Evolutionary conservation across 64 coral and sea anemone species (phyloP).

Genomic region (Montipora capricornis): DNA sequence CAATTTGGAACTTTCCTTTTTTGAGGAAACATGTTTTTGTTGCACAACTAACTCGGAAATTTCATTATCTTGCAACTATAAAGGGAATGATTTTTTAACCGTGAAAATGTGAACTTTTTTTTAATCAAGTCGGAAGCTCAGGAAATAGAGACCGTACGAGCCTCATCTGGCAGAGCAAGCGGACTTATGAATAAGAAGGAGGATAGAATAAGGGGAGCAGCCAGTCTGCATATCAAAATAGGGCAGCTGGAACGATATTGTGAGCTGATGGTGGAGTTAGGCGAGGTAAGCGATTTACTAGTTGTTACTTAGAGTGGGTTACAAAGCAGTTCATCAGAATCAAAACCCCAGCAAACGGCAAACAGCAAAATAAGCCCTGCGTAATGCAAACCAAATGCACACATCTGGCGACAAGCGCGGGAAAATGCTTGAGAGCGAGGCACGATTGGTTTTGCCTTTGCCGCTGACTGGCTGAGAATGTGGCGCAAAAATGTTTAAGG

Average conservation of each 20-base stretch:
- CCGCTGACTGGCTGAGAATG: too few relatives aligned
- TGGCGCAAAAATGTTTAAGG: too few relatives aligned
- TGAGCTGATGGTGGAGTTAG: conserved; percentile 95
- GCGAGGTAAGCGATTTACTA: conserved; percentile 28
- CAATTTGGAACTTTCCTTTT: too few relatives aligned
- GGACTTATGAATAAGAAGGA: conserved; percentile 60
- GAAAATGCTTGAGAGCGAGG: too few relatives aligned
- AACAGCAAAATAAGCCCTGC: too few relatives aligned
- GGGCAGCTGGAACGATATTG: conserved; percentile 95
- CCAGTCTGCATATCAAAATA: conserved; percentile 89
- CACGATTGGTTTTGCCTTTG: too few relatives aligned
- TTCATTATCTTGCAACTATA: not conserved
- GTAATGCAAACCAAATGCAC: too few relatives aligned
- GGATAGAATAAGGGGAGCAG: conserved; percentile 81
- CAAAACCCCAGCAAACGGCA: too few relatives aligned
- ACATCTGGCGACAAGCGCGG: too few relatives aligned
- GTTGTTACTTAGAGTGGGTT: too few relatives aligned
- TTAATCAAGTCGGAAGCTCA: conserved; percentile 92
- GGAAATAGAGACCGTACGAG: conserved; percentile 89
- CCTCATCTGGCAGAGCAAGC: conserved; percentile 69
- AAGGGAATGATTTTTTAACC: not conserved
- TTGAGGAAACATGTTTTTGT: not conserved
- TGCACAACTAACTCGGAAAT: not conserved
- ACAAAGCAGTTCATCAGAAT: too few relatives aligned
- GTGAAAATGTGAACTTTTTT: not conserved